Base-by-base conservation (phyloP, 2,113 vertebrate genomes). In the Phoxinus phoxinus region DNA sequence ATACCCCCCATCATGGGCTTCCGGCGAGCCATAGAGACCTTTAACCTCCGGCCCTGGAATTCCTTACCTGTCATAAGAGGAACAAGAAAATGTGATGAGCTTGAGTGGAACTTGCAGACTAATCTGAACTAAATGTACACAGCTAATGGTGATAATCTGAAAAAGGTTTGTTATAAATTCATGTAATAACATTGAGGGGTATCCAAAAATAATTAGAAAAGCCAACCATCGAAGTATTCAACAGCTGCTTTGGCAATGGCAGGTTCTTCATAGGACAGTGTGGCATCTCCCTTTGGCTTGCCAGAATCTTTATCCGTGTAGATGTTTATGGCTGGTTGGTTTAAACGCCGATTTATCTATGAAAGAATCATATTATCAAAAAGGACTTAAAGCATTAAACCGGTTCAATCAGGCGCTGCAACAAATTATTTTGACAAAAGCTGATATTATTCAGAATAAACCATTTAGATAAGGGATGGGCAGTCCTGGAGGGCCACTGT, bases 251-350 rank as follows among this genome's bases (percentile, higher is more conserved):
- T 97, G 83, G 98, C 98, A 30, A 95, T 96, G 12, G 96, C 90
- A 0, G 97, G 96, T 90, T 99, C 98, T 44, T 99, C 98, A 0
- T 98, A 99, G 44, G 96, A 98, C 56, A 99, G 94, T 0, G 96
- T 99, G 74, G 97, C 98, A 4, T 99, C 98, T 59, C 98, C 98
- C 85, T 99, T 99, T 1, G 97, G 97, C 58, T 99, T 99, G 79
- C 98, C 97, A 0, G 95, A 93, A 37, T 99, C 98, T 89, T 98
- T 98, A 90, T 99, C 97, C 0, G 96, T 96, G 93, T 98, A 99
- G 48, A 99, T 96, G 90, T 99, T 98, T 41, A 99, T 98, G 88
- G 98, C 97, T 9, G 96, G 97, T 86, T 97, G 96, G 71, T 97
- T 97, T 0, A 97, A 96, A 90, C 98, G 95, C 88, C 98, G 98